A percentile compares a stretch with the other conserved stretches of the same genome.
Evolutionary conservation across 2,113 vertebrate species (phyloP).

Genomic region (Penelope pileata): DNA sequence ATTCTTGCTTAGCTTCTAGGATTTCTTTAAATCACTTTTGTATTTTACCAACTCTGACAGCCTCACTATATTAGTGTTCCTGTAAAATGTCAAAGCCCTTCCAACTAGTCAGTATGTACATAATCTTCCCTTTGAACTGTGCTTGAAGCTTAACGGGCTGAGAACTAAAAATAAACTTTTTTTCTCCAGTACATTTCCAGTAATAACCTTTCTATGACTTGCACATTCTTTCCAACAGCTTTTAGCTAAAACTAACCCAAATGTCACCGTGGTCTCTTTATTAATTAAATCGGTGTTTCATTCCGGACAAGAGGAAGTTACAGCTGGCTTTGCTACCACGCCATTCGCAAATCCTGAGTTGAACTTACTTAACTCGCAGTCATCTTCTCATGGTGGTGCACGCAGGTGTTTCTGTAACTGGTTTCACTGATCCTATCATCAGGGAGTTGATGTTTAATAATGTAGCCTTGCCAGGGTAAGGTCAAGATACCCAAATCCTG

Average conservation of each 20-base stretch:
- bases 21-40: constrained; percentile 33
- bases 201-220: background rate
- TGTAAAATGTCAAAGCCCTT: constrained; percentile 31
- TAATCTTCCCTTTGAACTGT: background rate
- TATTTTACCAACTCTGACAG: constrained; percentile 26
- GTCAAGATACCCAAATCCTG: background rate
- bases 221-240: background rate
- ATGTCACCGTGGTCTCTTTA: background rate
- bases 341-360: background rate
- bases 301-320: background rate
- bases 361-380: background rate
- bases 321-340: background rate
- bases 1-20: background rate
- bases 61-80: constrained; percentile 45
- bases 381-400: accelerated
- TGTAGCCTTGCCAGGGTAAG: background rate
- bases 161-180: constrained; percentile 38
- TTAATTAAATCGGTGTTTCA: background rate
- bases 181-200: background rate
- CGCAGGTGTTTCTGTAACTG: background rate
- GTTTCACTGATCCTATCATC: background rate
- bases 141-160: background rate
- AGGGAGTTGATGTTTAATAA: background rate
- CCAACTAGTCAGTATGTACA: background rate
- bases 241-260: constrained; percentile 2